phyloP scores from a whole-genome alignment of 1,140 invertebrate genomes.

The Lepidurus apus region DNA sequence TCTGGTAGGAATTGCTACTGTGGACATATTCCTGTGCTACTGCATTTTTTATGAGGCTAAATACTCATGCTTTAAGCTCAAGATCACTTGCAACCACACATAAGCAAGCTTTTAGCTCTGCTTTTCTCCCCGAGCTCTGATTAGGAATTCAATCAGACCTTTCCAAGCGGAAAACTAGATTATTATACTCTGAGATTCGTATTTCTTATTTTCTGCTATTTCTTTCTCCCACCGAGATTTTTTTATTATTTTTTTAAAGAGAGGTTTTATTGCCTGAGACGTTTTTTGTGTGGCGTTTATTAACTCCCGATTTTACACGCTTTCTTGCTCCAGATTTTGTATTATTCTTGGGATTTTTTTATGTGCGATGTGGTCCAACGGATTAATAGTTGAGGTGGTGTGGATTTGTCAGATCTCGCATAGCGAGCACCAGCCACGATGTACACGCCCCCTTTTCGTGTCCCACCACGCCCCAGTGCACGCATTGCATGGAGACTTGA shows the following conservation, averaged over 20 bases:
- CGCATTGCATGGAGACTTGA: conserved; percentile 14
- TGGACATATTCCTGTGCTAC: conserved; percentile 4
- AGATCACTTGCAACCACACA: conserved; percentile 18
- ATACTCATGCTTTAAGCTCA: conserved; percentile 12
- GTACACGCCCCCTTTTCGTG: background rate
- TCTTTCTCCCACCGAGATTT: too few species aligned
- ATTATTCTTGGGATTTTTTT: background rate
- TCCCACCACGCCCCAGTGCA: conserved; percentile 6
- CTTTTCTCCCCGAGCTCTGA: background rate
- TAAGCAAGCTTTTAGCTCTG: background rate
- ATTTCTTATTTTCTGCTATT: too few species aligned
- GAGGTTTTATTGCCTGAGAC: too few species aligned
- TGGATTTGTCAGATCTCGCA: conserved; percentile 2
- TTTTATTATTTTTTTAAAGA: too few species aligned
- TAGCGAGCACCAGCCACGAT: background rate
- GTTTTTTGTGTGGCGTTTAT: too few species aligned
- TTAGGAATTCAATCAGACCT: conserved; percentile 11
- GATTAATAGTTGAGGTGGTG: background rate
- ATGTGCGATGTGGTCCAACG: background rate
- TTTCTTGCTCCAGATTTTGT: background rate
- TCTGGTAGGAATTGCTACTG: too few species aligned
- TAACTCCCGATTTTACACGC: too few species aligned
- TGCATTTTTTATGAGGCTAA: conserved; percentile 2
- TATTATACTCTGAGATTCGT: background rate
- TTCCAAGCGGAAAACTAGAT: background rate